Conservation (phyloP, 2,888 invertebrate species). For the Chymomyza fuscimana region DNA sequence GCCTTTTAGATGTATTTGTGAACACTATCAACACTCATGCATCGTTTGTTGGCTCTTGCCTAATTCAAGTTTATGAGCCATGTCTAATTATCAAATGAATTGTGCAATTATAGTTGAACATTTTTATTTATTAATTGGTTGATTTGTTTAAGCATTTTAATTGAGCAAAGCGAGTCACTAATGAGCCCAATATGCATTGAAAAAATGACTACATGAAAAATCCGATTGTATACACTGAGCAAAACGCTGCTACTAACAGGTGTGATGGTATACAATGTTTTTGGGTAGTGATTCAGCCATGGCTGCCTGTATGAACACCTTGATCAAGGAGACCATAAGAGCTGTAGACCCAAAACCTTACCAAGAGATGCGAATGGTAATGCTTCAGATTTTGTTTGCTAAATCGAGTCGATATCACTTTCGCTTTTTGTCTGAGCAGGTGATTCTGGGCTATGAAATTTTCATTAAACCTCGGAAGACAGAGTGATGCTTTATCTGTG, state of each 20-base stretch:
- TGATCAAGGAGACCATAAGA: too few relatives aligned
- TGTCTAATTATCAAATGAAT: constrained; percentile 77
- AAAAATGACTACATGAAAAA: constrained; percentile 1
- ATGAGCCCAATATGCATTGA: constrained; percentile 41
- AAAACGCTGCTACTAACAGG: not conserved
- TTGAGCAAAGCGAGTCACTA: constrained; percentile 37
- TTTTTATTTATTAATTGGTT: constrained; percentile 71
- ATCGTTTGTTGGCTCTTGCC: constrained; percentile 50
- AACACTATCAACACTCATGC: constrained; percentile 33
- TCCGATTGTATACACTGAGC: constrained; percentile 7
- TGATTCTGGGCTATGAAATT: too few relatives aligned
- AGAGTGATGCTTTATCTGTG: too few relatives aligned
- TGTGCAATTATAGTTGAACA: constrained; percentile 65
- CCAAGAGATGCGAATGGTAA: too few relatives aligned
- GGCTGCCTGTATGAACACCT: too few relatives aligned
- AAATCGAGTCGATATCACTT: too few relatives aligned
- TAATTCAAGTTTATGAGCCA: constrained; percentile 76
- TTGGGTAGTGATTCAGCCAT: too few relatives aligned
- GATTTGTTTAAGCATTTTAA: constrained; percentile 27
- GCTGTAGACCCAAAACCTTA: too few relatives aligned
- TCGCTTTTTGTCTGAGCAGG: too few relatives aligned
- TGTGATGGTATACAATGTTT: too few relatives aligned
- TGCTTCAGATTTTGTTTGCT: too few relatives aligned
- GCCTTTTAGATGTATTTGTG: not conserved
- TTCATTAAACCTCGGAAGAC: too few relatives aligned